Base-by-base conservation (phyloP, 1,140 invertebrate genomes). In the Hypothenemus hampei region DNA sequence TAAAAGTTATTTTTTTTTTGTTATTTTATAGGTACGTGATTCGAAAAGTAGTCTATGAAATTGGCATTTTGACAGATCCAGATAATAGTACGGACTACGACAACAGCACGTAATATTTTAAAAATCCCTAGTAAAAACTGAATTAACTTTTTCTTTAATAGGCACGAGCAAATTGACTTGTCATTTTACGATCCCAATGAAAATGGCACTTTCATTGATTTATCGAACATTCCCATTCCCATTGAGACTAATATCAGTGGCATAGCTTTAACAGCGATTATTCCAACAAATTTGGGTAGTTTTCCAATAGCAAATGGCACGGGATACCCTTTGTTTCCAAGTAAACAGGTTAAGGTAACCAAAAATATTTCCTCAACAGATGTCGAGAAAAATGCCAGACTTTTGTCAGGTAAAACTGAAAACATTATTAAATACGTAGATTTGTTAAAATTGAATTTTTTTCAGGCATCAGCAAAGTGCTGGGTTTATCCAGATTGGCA, bases 21-120 rank as follows among this genome's bases (percentile, higher is more conserved):
- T 15, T 49, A 60, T 57, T 36, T 13, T 49, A 23, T 24, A 79
- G 77, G 45, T 79, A 78, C 48, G 73, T 79, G 13, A 77, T 79
- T 51, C 78, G 75, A 60, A 77, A 77, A 2, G 70, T 78, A 15
- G 77, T 79, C 24, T 80, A 79, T 61, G 78, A 80, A 69, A 76
- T 80, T 51, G 78, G 78, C 35, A 77, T 80, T 50, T 66, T 80
- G 20, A 78, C 78, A 10, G 76, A 79, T 50, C 72, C 68, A 6
- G 64, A 65, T 35, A 76, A 73, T 43, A 68, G 73, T 21, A 70
- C 65, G 1, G 73, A 72, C 23, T 70, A 70, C 54, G 62, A 52
- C 44, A 68, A 69, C 61, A 48, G 43, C 39, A 64, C 63, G 63
- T 65, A 63, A 59, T 43, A 50, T 18, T 31, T 31, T 18, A 15